Conservation (phyloP, 2,888 invertebrate genomes). For the Lithophane ornitopus region DNA sequence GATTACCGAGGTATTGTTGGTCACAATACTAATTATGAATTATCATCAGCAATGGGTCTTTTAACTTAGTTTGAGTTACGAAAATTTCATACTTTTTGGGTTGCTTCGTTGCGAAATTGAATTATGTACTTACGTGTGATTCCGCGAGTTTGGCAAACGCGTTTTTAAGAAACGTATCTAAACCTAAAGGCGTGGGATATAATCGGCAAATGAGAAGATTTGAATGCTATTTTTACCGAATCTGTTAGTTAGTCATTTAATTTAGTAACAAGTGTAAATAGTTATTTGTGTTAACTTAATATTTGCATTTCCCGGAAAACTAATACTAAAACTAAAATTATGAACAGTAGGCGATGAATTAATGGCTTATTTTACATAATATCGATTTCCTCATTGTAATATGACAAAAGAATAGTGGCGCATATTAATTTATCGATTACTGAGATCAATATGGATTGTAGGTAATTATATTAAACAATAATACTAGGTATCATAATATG, state of each 20-base stretch:
- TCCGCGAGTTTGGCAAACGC: slow-evolving; percentile 25
- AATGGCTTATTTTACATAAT: slow-evolving; percentile 40
- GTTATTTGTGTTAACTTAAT: too few species aligned
- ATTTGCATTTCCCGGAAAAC: neutral
- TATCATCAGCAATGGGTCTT: slow-evolving; percentile 52
- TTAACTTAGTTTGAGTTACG: slow-evolving; percentile 45
- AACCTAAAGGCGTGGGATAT: neutral
- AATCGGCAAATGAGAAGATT: neutral
- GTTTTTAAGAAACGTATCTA: neutral
- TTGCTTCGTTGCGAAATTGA: slow-evolving; percentile 37
- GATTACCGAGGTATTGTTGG: slow-evolving; percentile 54
- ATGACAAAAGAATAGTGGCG: slow-evolving; percentile 29
- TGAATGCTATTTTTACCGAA: neutral
- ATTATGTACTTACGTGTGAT: slow-evolving; percentile 32
- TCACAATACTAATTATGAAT: slow-evolving; percentile 57
- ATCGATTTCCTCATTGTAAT: slow-evolving; percentile 46
- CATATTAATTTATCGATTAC: slow-evolving; percentile 41
- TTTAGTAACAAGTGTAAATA: too few species aligned
- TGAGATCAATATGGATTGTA: slow-evolving; percentile 3
- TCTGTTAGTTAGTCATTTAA: too few species aligned
- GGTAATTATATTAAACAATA: neutral
- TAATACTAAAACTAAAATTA: too few species aligned
- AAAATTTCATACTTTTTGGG: slow-evolving; percentile 43
- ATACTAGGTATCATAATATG: too few species aligned
- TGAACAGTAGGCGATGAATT: slow-evolving; percentile 17